Percentiles rank a stretch among this genome's conserved stretches.
These are phyloP conservation scores for Dendroctonus valens DNA, from an alignment of 1,140 invertebrate genomes.

Conservation along the genomic window DNA sequence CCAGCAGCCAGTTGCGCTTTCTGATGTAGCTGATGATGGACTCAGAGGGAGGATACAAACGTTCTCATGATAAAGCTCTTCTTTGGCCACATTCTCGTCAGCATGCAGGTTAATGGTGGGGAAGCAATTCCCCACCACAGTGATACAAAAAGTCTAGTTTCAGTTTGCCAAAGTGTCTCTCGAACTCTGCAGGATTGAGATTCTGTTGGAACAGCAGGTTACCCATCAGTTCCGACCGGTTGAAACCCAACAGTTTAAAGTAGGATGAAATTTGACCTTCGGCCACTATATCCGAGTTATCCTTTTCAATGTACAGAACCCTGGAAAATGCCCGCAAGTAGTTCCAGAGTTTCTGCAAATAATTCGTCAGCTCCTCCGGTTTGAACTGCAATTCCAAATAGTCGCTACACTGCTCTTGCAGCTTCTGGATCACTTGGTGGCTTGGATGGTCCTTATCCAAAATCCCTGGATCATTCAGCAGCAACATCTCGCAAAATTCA, in stretches of 20 bases:
- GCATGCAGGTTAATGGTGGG: constrained; percentile 51
- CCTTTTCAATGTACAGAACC: constrained; percentile 50
- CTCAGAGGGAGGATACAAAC: constrained; percentile 43
- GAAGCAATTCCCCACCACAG: constrained; percentile 57
- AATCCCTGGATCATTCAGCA: constrained; percentile 30
- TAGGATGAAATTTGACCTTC: constrained; percentile 45
- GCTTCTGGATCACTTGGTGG: constrained; percentile 38
- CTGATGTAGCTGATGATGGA: constrained; percentile 57
- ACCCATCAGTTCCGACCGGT: constrained; percentile 53
- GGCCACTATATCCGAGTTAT: constrained; percentile 50
- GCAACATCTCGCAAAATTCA: constrained; percentile 33
- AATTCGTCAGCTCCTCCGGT: constrained; percentile 41
- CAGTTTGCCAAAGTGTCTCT: constrained; percentile 55
- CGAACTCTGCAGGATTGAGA: constrained; percentile 56
- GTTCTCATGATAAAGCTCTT: constrained; percentile 36
- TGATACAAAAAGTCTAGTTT: constrained; percentile 61
- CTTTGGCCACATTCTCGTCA: constrained; percentile 37
- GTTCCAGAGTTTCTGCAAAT: constrained; percentile 50
- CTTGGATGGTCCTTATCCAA: constrained; percentile 42
- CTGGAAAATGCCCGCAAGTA: constrained; percentile 51
- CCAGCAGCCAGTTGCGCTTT: constrained; percentile 58
- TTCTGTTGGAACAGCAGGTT: constrained; percentile 58
- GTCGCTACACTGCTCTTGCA: constrained; percentile 35
- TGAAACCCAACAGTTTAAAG: constrained; percentile 48
- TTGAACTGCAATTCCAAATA: constrained; percentile 5